phyloP scores from a whole-genome alignment of 1,140 invertebrate genomes.

The Drosophila ambigua region DNA sequence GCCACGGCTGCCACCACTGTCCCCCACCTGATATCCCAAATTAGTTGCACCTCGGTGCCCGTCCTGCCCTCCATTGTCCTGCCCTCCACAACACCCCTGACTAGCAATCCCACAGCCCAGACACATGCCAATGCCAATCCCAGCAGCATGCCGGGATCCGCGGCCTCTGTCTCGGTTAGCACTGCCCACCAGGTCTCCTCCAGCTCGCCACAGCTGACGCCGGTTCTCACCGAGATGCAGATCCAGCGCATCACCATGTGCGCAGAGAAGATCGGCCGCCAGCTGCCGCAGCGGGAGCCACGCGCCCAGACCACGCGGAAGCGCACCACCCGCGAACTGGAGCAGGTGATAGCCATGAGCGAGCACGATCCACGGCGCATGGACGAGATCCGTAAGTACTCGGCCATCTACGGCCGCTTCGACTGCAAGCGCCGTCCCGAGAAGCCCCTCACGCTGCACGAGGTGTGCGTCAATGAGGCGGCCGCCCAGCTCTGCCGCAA shows the following conservation, averaged over 20 bases:
- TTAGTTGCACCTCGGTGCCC: slow-evolving; percentile 26
- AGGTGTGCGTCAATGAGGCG: slow-evolving; percentile 97
- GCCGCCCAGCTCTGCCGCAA: slow-evolving; percentile 95
- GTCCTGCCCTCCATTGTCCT: slow-evolving; percentile 25
- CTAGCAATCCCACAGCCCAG: slow-evolving; percentile 12
- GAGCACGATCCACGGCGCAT: slow-evolving; percentile 94
- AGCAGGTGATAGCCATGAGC: slow-evolving; percentile 95
- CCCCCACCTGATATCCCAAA: slow-evolving; percentile 36
- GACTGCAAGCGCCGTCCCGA: slow-evolving; percentile 98
- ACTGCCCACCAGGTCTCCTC: slow-evolving; percentile 79
- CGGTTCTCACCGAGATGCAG: slow-evolving; percentile 92
- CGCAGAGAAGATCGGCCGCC: slow-evolving; percentile 90
- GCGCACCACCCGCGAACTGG: slow-evolving; percentile 95
- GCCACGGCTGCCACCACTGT: not conserved
- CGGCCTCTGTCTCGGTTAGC: slow-evolving; percentile 14
- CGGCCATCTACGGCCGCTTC: slow-evolving; percentile 97
- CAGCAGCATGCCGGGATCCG: not conserved
- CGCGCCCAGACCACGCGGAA: slow-evolving; percentile 96
- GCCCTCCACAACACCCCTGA: slow-evolving; percentile 26
- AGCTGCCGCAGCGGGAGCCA: slow-evolving; percentile 93
- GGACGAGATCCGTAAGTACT: slow-evolving; percentile 97
- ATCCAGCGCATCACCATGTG: slow-evolving; percentile 93
- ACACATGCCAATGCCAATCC: slow-evolving; percentile 18
- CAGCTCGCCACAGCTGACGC: slow-evolving; percentile 88
- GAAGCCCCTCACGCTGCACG: slow-evolving; percentile 97